These are phyloP conservation scores for Zhengitettix transpicula DNA, from an alignment of 2,888 invertebrate genomes.

Conservation along the genomic window DNA sequence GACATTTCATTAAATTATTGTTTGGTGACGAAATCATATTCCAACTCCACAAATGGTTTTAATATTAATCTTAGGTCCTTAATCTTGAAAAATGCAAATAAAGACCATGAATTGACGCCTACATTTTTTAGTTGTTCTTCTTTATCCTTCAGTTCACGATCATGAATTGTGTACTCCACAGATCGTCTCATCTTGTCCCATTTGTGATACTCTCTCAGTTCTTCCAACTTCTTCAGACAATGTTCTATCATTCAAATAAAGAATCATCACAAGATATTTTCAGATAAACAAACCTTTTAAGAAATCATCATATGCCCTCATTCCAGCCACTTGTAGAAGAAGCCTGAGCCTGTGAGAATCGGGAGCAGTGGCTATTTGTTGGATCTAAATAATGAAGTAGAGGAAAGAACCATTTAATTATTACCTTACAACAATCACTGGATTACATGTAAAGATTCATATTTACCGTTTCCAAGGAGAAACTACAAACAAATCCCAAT, in stretches of 20 bases:
- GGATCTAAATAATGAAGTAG: conserved; percentile 46
- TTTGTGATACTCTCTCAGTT: conserved; percentile 95
- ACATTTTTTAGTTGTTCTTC: conserved; percentile 81
- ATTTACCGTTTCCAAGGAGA: too few species aligned
- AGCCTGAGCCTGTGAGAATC: conserved; percentile 91
- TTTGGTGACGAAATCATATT: too few species aligned
- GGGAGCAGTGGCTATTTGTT: conserved; percentile 98
- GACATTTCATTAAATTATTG: too few species aligned
- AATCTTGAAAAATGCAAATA: too few species aligned
- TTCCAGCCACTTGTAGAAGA: conserved; percentile 90
- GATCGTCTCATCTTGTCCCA: conserved; percentile 92
- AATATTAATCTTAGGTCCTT: too few species aligned
- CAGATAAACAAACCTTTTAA: conserved; percentile 61
- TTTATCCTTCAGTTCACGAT: conserved; percentile 87
- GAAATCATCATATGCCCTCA: conserved; percentile 94
- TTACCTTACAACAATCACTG: not conserved
- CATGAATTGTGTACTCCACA: conserved; percentile 94
- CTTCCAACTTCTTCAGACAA: conserved; percentile 91
- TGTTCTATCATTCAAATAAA: conserved; percentile 96
- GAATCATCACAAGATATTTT: too few species aligned
- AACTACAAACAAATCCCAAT: too few species aligned
- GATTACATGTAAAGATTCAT: too few species aligned
- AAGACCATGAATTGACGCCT: too few species aligned
- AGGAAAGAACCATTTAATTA: not conserved
- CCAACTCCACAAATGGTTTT: too few species aligned